A percentile compares a stretch with the other conserved stretches of the same genome.
phyloP scores from a whole-genome alignment of 2,797 vertebrate species.

The Agapornis canus region DNA sequence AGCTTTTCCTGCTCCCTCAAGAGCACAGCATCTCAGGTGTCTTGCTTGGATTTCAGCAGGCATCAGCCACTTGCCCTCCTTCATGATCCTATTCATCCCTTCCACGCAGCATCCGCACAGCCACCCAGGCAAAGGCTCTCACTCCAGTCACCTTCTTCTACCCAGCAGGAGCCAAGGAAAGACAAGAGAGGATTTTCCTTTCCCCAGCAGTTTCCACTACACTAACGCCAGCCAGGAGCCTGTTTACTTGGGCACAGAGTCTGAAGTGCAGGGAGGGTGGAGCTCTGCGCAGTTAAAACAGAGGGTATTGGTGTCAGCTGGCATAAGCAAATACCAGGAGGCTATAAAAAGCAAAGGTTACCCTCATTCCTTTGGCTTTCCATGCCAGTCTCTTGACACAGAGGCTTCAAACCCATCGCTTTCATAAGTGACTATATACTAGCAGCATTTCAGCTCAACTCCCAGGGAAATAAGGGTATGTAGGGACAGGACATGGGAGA shows the following conservation, averaged over 20 bases:
- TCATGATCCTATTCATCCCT: neutral
- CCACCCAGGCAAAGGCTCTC: neutral
- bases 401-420: neutral
- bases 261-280: neutral
- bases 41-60: neutral
- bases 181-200: neutral
- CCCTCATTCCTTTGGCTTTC: slow-evolving; percentile 11
- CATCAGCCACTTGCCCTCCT: neutral
- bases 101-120: neutral
- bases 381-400: neutral
- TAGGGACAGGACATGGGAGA: neutral
- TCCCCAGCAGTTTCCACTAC: neutral
- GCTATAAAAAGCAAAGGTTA: slow-evolving; percentile 12
- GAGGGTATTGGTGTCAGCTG: neutral
- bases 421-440: neutral
- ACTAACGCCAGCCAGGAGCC: neutral
- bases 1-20: neutral
- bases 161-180: neutral
- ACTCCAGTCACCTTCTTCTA: neutral
- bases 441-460: neutral
- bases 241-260: neutral
- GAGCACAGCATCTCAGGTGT: neutral
- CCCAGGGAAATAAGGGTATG: neutral
- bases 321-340: neutral
- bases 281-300: neutral